These are phyloP conservation scores for Ischnura elegans DNA, from an alignment of 2,888 invertebrate genomes.

Conservation along the genomic window DNA sequence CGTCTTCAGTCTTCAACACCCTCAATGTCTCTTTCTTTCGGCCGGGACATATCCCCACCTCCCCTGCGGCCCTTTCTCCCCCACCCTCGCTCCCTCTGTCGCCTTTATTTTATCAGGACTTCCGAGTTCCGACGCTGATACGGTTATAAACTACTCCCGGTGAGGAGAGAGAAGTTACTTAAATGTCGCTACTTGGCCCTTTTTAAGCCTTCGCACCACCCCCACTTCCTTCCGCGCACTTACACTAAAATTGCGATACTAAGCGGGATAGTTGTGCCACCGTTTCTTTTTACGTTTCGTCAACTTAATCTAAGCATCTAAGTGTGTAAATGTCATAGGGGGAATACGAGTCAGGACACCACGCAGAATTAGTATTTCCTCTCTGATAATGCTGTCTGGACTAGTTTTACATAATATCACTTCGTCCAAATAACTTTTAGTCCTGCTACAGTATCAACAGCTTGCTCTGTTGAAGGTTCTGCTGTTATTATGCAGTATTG, in stretches of 20 bases:
- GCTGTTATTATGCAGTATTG: too few species aligned
- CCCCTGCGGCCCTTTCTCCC: background rate
- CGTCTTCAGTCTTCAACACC: background rate
- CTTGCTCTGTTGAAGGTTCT: too few species aligned
- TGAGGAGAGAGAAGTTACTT: slow-evolving; percentile 24
- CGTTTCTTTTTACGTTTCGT: background rate
- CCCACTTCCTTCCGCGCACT: background rate
- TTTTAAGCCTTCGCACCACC: background rate
- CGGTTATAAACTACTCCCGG: slow-evolving; percentile 15
- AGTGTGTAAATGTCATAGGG: background rate
- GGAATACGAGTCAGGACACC: background rate
- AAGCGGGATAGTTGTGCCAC: background rate
- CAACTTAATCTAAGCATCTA: slow-evolving; percentile 1
- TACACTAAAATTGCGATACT: background rate
- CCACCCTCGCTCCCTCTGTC: background rate
- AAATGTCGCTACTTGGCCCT: background rate
- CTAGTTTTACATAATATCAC: background rate
- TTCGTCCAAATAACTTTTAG: background rate
- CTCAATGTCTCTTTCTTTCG: background rate
- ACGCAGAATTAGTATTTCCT: background rate
- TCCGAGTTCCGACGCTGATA: slow-evolving; percentile 35
- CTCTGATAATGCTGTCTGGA: background rate
- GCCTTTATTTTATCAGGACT: slow-evolving; percentile 19
- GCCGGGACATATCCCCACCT: background rate
- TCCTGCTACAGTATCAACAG: too few species aligned